Base-by-base conservation (phyloP, 2,888 invertebrate genomes). In the Diarsia rubi region DNA sequence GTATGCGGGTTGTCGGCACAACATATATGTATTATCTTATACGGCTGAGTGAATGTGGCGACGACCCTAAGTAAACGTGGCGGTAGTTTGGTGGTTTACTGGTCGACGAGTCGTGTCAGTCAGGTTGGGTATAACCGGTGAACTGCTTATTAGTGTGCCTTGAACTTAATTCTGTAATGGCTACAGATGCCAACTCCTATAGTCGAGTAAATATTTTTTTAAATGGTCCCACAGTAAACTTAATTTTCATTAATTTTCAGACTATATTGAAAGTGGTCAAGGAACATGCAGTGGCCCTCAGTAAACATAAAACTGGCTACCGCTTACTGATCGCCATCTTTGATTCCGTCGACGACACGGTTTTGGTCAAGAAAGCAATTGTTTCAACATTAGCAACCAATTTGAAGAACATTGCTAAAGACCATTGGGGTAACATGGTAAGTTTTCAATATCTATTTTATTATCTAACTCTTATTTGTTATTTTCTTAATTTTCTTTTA, bases 291-390 rank as follows among this genome's bases (percentile, higher is more conserved):
- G 96, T 98, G 8, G 98, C 98, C 73, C 97, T 99, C 16, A 98
- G 98, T 69, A 97, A 97, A 81, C 99, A 99, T 87, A 98, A 99
- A 93, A 98, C 98, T 85, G 99, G 99, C 0, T 98, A 99, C 92
- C 95, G 98, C 45, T 97, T 98, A 37, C 94, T 99, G 44, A 96
- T 99, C 81, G 97, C 98, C 0, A 97, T 99, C 82, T 97, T 99
- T 84, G 99, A 99, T 92, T 97, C 97, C 0, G 98, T 99, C 2
- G 99, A 99, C 92, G 99, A 99, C 91, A 99, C 99, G 0, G 98
- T 98, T 72, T 97, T 99, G 0, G 97, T 99, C 31, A 98, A 98
- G 89, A 99, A 99, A 93, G 97, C 98, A 1, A 97, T 98, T 60
- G 95, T 98, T 19, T 96, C 97, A 82, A 98, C 98, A 79, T 95